Conservation (phyloP, 2,113 vertebrate genomes). For the Tonatia bakeri region DNA sequence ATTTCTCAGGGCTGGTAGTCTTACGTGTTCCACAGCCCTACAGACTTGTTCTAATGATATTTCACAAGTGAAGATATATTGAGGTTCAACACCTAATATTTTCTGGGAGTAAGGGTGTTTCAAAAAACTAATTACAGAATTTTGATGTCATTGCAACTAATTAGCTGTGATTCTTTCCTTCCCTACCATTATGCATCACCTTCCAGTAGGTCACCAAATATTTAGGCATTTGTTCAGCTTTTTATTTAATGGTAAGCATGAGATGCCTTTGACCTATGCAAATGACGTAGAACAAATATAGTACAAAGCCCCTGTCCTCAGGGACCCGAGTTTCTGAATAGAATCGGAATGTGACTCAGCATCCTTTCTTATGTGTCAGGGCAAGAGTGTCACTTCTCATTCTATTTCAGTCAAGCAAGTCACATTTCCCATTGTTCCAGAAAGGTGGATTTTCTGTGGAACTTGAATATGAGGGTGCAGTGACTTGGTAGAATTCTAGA, state of each 20-base stretch:
- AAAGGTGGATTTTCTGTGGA: slow-evolving; percentile 6
- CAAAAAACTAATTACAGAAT: slow-evolving; percentile 22
- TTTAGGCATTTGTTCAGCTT: slow-evolving; percentile 30
- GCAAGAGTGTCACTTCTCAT: neutral
- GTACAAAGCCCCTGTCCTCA: neutral
- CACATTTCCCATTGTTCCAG: slow-evolving; percentile 33
- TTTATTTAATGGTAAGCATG: slow-evolving; percentile 15
- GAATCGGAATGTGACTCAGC: slow-evolving; percentile 24
- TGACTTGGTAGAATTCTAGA: neutral
- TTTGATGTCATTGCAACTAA: slow-evolving; percentile 38
- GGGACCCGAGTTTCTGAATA: neutral
- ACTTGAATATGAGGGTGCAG: neutral
- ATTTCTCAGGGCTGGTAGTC: neutral
- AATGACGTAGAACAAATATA: slow-evolving; percentile 38
- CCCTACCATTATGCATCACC: neutral
- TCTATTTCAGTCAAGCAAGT: neutral
- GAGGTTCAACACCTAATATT: neutral
- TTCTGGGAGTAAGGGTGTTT: slow-evolving; percentile 21
- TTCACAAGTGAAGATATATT: slow-evolving; percentile 8
- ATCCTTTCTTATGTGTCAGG: neutral
- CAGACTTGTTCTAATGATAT: neutral
- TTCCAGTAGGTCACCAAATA: neutral
- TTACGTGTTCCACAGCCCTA: neutral
- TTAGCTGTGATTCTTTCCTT: slow-evolving; percentile 6
- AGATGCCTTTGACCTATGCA: neutral